Percentiles rank a stretch among this genome's conserved stretches.
These are phyloP conservation scores for Aelia acuminata DNA, from an alignment of 2,888 invertebrate species.

Conservation along the genomic window DNA sequence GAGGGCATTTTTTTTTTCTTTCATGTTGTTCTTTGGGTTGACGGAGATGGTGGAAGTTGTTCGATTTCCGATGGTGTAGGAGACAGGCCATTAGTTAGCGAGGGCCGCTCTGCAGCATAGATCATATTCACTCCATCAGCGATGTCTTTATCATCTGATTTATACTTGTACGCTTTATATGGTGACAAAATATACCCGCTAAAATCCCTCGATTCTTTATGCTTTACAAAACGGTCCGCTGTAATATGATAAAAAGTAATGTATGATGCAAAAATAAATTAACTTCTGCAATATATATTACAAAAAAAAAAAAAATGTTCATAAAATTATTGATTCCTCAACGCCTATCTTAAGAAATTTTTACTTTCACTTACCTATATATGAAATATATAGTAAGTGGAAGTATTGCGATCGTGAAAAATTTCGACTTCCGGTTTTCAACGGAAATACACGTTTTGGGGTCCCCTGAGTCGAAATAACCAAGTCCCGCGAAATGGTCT, in stretches of 20 bases:
- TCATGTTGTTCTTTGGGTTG: not conserved
- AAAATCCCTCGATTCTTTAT: not conserved
- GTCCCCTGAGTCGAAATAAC: too few relatives aligned
- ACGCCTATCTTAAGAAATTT: too few relatives aligned
- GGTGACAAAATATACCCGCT: not conserved
- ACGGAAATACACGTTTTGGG: too few relatives aligned
- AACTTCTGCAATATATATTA: too few relatives aligned
- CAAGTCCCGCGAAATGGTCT: too few relatives aligned
- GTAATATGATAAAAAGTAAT: not conserved
- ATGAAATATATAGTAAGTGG: too few relatives aligned
- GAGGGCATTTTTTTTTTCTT: not conserved
- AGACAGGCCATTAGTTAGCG: constrained; percentile 2
- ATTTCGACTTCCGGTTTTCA: too few relatives aligned
- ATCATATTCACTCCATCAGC: constrained; percentile 33
- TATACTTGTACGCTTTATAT: not conserved
- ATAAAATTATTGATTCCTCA: too few relatives aligned
- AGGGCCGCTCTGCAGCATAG: not conserved
- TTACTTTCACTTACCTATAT: too few relatives aligned
- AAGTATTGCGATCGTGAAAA: too few relatives aligned
- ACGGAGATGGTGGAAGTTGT: not conserved
- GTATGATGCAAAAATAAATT: not conserved
- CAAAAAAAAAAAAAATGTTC: too few relatives aligned
- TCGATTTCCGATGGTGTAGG: constrained; percentile 17
- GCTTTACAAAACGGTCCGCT: not conserved
- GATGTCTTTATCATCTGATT: constrained; percentile 33